Percentiles rank a stretch among this genome's conserved stretches.
These are phyloP conservation scores for Tenrec ecaudatus DNA, from an alignment of 2,113 vertebrate genomes.

Conservation along the genomic window DNA sequence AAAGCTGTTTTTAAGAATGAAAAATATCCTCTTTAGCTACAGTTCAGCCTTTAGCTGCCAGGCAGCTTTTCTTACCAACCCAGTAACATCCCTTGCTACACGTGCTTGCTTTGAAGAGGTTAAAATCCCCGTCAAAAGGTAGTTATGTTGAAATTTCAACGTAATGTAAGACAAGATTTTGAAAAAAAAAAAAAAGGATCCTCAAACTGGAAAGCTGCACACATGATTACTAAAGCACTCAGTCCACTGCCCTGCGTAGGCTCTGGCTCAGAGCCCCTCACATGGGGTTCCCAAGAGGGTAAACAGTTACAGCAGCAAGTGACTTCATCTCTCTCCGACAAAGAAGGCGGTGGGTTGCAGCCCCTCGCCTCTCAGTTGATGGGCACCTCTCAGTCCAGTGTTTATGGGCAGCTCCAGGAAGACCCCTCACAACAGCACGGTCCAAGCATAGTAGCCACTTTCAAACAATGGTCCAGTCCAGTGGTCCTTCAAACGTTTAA, in stretches of 20 bases:
- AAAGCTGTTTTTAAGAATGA: not conserved
- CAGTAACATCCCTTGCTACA: not conserved
- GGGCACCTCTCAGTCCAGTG: too few relatives aligned
- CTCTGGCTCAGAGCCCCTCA: too few relatives aligned
- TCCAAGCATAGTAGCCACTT: not conserved
- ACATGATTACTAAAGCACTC: not conserved
- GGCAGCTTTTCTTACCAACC: not conserved
- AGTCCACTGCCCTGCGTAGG: too few relatives aligned
- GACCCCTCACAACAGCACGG: not conserved
- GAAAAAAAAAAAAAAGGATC: slow-evolving; percentile 29
- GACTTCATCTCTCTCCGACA: too few relatives aligned
- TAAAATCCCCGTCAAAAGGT: not conserved
- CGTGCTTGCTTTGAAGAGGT: not conserved
- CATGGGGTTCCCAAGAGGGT: too few relatives aligned
- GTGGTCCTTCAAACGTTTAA: slow-evolving; percentile 9
- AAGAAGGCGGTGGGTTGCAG: too few relatives aligned
- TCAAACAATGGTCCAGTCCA: not conserved
- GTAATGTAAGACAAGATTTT: slow-evolving; percentile 20
- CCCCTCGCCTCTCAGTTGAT: too few relatives aligned
- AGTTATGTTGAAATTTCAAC: slow-evolving; percentile 44
- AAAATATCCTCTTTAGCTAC: not conserved
- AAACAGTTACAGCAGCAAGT: too few relatives aligned
- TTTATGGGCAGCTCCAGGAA: too few relatives aligned
- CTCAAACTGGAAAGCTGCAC: not conserved
- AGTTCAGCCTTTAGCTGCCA: not conserved